Evolutionary conservation across 2,888 invertebrate genomes (phyloP), one percentile per base, ranked within the genome.

Genomic region (Muscina levida): DNA sequence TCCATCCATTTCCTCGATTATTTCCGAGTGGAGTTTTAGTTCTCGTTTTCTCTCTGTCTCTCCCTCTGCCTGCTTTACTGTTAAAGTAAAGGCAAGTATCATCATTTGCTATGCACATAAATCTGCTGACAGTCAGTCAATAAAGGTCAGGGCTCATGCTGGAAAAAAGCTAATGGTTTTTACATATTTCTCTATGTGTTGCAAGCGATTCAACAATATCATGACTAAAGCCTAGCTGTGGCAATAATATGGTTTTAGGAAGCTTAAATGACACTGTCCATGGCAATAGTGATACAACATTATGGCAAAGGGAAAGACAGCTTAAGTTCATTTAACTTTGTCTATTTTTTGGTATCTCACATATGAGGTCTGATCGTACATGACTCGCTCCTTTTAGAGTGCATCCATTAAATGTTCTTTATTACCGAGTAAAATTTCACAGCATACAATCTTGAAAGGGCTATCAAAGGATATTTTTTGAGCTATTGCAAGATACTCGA

Each of bases 71-170:
- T 15, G 57, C 57, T 31, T 11, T 15, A 8, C 31, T 31, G 31
- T 31, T 31, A 31, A 31, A 17, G 1, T 2, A 62, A 62, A 51
- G 11, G 11, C 3, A 24, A 53, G 53, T 11, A n/a, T 53, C 31
- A 53, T 53, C 53, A 53, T 3, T 42, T 42, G 42, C 62, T 42
- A 62, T 62, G 62, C 62, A 62, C 62, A 62, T 62, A 62, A 62
- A 62, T 62, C 62, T 39, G 42, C 22, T 39, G 22, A 2, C 4
- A 62, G 39, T 62, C 42, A 22, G 62, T 62, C 62, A 42, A 62
- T 62, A 62, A 42, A 42, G 62, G 39, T 62, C 62, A 62, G 22
- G 1, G 11, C 19, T 10, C 39, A 17, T 51, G 48, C 6, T 53
- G 24, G 53, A 22, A 31, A 5, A 31, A 31, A 31, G 31, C 3